phyloP scores from a whole-genome alignment of 2,888 invertebrate species.

The Microctonus aethiopoides region DNA sequence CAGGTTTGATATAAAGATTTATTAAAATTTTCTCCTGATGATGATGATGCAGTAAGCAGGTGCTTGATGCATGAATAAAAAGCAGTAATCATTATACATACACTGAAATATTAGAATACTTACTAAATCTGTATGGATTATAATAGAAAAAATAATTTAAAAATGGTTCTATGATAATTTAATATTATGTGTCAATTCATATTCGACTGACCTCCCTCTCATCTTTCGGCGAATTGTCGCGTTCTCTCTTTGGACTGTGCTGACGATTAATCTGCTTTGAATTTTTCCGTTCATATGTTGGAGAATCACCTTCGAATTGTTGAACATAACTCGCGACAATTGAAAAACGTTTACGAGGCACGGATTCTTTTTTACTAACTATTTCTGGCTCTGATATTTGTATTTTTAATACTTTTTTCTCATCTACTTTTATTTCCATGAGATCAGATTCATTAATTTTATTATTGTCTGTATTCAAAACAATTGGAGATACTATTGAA shows the following conservation, averaged over 20 bases:
- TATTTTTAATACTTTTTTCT: constrained; percentile 37
- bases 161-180: constrained; percentile 16
- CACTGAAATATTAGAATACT: not conserved
- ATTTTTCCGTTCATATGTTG: constrained; percentile 36
- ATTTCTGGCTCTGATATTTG: constrained; percentile 35
- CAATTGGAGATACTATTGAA: not conserved
- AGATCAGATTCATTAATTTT: constrained; percentile 43
- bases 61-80: not conserved
- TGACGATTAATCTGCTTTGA: constrained; percentile 25
- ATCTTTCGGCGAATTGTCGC: constrained; percentile 57
- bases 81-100: constrained; percentile 2
- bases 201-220: constrained; percentile 67
- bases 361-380: constrained; percentile 40
- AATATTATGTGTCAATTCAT: constrained; percentile 35
- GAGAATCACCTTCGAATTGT: constrained; percentile 59
- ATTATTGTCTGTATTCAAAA: constrained; percentile 39
- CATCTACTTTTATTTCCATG: constrained; percentile 49
- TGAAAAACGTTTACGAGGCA: constrained; percentile 59
- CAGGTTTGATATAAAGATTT: not conserved
- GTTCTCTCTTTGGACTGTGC: constrained; percentile 36
- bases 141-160: not conserved
- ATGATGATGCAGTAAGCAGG: not conserved
- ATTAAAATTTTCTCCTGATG: not conserved
- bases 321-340: constrained; percentile 63
- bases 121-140: not conserved